Conservation (phyloP, 2,113 vertebrate species). For the Irena cyanogastra region DNA sequence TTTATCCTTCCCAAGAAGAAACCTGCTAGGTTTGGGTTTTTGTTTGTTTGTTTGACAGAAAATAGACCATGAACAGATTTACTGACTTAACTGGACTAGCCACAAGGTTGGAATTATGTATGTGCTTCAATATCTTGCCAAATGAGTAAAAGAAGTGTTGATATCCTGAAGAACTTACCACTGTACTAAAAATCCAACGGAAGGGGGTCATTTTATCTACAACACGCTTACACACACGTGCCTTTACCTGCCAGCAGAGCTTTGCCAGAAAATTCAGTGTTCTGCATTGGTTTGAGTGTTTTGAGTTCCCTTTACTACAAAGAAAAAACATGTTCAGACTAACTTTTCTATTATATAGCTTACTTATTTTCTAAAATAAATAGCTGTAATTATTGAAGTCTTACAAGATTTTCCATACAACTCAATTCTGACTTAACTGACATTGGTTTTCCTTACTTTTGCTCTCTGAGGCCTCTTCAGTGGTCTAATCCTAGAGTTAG, state of each 20-base stretch:
- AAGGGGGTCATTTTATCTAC: neutral
- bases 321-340: neutral
- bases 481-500: neutral
- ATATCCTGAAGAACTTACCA: neutral
- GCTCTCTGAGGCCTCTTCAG: neutral
- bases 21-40: neutral
- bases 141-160: neutral
- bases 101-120: neutral
- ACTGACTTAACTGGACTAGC: neutral
- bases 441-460: neutral
- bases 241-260: neutral
- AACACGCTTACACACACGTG: fast-evolving
- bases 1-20: neutral
- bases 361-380: neutral
- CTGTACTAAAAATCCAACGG: neutral
- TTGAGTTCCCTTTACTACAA: neutral
- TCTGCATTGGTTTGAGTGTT: neutral
- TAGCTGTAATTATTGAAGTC: neutral
- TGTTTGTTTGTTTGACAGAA: neutral
- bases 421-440: neutral
- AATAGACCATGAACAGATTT: neutral
- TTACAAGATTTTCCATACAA: neutral
- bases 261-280: neutral
- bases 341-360: neutral
- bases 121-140: neutral